These are phyloP conservation scores for Tachyglossus aculeatus DNA, from an alignment of 2,797 vertebrate genomes.

Conservation along the genomic window DNA sequence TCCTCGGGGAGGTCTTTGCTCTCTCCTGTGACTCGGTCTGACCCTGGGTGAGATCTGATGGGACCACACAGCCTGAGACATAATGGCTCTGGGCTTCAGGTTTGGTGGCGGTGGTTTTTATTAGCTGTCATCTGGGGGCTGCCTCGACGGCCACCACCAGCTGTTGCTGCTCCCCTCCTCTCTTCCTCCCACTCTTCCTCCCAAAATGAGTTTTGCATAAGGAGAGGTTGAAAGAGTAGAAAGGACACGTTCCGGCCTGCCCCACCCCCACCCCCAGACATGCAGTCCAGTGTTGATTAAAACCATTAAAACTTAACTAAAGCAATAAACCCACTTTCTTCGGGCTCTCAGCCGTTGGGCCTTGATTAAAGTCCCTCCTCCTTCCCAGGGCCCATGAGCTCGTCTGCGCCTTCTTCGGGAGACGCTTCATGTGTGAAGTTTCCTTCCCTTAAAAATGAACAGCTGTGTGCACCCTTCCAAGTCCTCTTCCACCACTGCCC, in stretches of 20 bases:
- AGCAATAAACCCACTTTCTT: conserved; percentile 54
- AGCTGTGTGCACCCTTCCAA: conserved; percentile 77
- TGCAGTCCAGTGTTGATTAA: conserved; percentile 25
- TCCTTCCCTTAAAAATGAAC: conserved; percentile 80
- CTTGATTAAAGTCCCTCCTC: conserved; percentile 60
- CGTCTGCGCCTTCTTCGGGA: conserved; percentile 56
- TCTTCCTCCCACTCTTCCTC: no score
- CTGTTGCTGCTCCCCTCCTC: conserved; percentile 44
- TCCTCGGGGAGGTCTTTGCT: conserved; percentile 27
- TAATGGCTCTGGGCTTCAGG: conserved; percentile 22
- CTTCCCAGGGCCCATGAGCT: conserved; percentile 58
- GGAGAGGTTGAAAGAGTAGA: conserved; percentile 9
- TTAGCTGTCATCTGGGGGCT: conserved; percentile 62
- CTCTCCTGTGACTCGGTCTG: conserved; percentile 10
- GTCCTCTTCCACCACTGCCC: conserved; percentile 77
- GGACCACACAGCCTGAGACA: conserved; percentile 55
- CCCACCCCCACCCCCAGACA: neutral
- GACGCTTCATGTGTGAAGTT: conserved; percentile 70
- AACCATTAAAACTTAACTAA: conserved; percentile 49
- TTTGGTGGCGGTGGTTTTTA: conserved; percentile 52
- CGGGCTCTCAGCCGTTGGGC: conserved; percentile 38
- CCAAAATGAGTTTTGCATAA: conserved; percentile 22
- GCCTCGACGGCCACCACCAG: conserved; percentile 60
- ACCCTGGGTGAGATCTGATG: conserved; percentile 59
- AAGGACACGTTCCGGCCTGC: neutral